These are phyloP conservation scores for Pedetes capensis DNA, from an alignment of 2,113 vertebrate genomes.

Conservation along the genomic window DNA sequence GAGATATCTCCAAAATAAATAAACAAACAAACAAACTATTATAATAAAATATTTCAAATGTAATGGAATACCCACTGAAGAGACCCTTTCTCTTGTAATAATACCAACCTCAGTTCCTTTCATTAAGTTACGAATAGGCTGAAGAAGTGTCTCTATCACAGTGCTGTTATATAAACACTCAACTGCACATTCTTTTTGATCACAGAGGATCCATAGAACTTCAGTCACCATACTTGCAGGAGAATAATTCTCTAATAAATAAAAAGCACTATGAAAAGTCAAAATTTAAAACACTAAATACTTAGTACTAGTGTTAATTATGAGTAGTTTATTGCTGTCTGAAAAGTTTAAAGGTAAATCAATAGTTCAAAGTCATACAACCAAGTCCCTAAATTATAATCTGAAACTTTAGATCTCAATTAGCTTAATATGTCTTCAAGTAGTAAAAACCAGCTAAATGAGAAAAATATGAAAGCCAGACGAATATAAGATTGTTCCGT, in stretches of 20 bases:
- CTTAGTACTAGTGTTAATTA: not conserved
- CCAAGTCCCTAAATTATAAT: not conserved
- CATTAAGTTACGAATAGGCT: conserved; percentile 87
- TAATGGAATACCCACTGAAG: not conserved
- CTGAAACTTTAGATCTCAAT: not conserved
- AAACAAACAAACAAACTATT: too few relatives aligned
- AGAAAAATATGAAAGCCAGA: not conserved
- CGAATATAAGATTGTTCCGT: not conserved
- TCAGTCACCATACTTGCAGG: conserved; percentile 91
- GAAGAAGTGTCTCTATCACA: conserved; percentile 88
- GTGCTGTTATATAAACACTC: conserved; percentile 88
- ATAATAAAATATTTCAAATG: not conserved
- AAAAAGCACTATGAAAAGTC: conserved; percentile 33
- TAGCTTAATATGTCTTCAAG: not conserved
- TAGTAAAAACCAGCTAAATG: conserved; percentile 9
- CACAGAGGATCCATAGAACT: conserved; percentile 90
- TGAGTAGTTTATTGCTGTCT: not conserved
- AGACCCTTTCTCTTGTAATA: not conserved
- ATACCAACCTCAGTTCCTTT: conserved; percentile 87
- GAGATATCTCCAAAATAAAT: too few relatives aligned
- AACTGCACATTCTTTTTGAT: conserved; percentile 88
- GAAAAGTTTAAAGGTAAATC: not conserved
- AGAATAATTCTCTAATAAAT: conserved; percentile 87
- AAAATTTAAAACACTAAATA: not conserved
- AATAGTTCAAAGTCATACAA: not conserved